Percentiles rank a stretch among this genome's conserved stretches.
Conservation (phyloP, 2,888 invertebrate genomes). For the Melanargia galathea region DNA sequence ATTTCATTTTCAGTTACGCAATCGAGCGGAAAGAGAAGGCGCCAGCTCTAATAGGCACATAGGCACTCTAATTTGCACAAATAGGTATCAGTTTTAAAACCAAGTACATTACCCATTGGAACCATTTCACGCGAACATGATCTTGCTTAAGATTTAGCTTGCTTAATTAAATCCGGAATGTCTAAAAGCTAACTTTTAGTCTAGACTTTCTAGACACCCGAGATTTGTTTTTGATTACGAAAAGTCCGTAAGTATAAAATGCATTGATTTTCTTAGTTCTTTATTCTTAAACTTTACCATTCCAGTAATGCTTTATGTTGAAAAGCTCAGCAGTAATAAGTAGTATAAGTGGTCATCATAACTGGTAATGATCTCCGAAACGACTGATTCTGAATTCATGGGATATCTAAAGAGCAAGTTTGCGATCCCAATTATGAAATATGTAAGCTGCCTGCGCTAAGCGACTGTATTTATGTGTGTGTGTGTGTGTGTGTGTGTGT, state of each 20-base stretch:
- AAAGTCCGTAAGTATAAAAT: background rate
- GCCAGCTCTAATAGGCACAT: no score
- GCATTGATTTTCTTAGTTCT: background rate
- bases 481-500: no score
- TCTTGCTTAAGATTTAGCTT: conserved; percentile 13
- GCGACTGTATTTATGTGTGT: no score
- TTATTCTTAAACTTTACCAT: background rate
- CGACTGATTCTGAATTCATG: no score
- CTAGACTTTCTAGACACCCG: background rate
- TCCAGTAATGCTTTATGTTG: no score
- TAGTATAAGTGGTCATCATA: no score
- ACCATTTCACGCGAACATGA: conserved; percentile 17
- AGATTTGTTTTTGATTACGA: conserved; percentile 3
- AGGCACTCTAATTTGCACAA: conserved; percentile 21
- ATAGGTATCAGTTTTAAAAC: conserved; percentile 10
- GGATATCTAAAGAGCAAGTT: no score
- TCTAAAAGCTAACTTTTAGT: background rate
- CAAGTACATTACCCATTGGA: conserved; percentile 4
- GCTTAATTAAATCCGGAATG: conserved; percentile 14
- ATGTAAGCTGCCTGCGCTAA: no score
- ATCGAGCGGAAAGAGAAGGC: background rate
- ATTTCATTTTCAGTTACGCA: conserved; percentile 1
- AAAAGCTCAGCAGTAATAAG: no score
- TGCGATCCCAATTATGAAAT: no score
- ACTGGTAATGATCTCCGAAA: no score